Conservation (phyloP, 2,113 vertebrate genomes). For the Neolamprologus variostigma region DNA sequence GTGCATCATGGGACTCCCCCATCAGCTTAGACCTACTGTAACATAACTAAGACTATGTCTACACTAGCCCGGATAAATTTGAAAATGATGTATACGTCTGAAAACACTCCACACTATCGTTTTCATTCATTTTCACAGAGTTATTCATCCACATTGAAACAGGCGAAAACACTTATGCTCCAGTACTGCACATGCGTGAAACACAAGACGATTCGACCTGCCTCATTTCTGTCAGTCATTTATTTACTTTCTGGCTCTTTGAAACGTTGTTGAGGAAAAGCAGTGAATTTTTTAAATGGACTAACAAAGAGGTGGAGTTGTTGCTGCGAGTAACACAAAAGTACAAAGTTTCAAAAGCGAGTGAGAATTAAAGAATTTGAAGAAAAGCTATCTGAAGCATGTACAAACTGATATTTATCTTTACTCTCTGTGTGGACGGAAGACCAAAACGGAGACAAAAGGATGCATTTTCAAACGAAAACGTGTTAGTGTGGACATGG, state of each 20-base stretch:
- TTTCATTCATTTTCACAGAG: background rate
- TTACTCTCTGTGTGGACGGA: background rate
- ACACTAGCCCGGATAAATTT: background rate
- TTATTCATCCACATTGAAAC: background rate
- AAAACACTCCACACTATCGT: background rate
- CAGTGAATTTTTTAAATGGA: background rate
- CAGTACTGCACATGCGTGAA: background rate
- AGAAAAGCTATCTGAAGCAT: background rate
- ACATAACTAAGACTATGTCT: background rate
- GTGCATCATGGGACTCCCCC: background rate
- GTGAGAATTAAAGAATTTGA: background rate
- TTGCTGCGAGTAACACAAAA: background rate
- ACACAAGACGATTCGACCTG: background rate
- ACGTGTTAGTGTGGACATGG: background rate
- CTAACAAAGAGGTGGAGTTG: background rate
- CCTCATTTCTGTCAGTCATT: background rate
- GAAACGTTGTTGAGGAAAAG: background rate
- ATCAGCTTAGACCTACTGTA: background rate
- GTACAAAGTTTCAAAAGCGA: background rate
- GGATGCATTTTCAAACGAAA: background rate
- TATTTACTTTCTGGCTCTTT: background rate
- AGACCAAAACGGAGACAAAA: background rate
- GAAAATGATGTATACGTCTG: background rate
- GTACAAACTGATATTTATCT: background rate
- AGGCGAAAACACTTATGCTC: background rate